Evolutionary conservation across 2,113 vertebrate species (phyloP).

Genomic region (Malurus elegans): DNA sequence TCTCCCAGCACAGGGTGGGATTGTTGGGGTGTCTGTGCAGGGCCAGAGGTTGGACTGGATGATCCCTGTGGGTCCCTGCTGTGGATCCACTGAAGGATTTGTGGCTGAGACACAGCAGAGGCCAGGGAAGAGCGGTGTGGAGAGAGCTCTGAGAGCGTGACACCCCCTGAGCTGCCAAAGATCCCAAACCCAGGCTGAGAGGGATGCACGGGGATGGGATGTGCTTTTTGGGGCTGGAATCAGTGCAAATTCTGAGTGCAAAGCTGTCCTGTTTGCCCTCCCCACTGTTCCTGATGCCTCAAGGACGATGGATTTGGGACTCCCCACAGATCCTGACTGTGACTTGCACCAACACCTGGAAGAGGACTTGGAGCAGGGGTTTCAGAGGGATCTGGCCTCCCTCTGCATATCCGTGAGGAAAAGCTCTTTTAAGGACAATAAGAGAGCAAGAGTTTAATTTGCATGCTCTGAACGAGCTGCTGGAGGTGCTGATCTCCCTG

Average conservation of each 20-base stretch:
- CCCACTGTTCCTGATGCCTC: neutral
- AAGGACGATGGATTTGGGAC: neutral
- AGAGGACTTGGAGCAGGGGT: neutral
- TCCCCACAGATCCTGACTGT: accelerated
- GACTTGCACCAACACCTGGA: neutral
- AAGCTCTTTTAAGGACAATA: neutral
- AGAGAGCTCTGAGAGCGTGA: too few relatives aligned
- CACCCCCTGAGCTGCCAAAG: too few relatives aligned
- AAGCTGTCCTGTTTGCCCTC: neutral
- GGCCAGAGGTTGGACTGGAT: neutral
- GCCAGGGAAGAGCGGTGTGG: too few relatives aligned
- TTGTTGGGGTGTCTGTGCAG: neutral
- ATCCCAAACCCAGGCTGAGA: too few relatives aligned
- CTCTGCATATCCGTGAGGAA: accelerated
- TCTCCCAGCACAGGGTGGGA: neutral
- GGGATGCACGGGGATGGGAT: too few relatives aligned
- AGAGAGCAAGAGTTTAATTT: neutral
- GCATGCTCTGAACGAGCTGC: neutral
- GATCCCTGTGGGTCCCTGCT: neutral
- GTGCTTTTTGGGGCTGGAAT: too few relatives aligned
- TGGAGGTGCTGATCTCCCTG: conserved; percentile 39
- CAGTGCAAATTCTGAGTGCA: too few relatives aligned
- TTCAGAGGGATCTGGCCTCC: neutral
- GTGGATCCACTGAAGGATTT: neutral
- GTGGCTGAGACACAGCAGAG: too few relatives aligned